Evolutionary conservation across 2,797 vertebrate species (phyloP).

Genomic region (Siniperca scherzeri): DNA sequence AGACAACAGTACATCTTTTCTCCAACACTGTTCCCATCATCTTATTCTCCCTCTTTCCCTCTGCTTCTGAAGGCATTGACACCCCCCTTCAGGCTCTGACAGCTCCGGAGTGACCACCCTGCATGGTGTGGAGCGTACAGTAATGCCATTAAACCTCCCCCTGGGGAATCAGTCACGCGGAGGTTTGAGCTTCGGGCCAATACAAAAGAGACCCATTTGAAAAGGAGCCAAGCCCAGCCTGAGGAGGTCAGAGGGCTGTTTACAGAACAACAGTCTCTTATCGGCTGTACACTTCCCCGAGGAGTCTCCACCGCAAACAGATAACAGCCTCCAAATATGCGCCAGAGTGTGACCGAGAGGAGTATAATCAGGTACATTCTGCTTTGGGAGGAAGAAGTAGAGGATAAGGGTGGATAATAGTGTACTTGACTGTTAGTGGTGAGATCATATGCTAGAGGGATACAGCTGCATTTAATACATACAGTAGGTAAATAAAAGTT

Average conservation of each 20-base stretch:
- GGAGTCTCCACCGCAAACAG: conserved; percentile 76
- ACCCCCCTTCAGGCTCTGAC: conserved; percentile 7
- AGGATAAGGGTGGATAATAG: conserved; percentile 63
- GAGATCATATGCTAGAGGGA: conserved; percentile 47
- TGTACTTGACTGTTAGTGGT: conserved; percentile 52
- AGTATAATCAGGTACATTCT: conserved; percentile 80
- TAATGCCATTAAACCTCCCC: conserved; percentile 76
- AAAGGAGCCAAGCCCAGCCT: conserved; percentile 66
- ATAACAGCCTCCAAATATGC: conserved; percentile 78
- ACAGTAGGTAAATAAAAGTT: conserved; percentile 13
- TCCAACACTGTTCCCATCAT: background rate
- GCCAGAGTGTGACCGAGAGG: conserved; percentile 76
- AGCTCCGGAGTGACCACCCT: conserved; percentile 71
- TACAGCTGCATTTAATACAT: conserved; percentile 35
- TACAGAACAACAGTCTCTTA: conserved; percentile 83
- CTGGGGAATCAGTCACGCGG: conserved; percentile 67
- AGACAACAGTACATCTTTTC: conserved; percentile 31
- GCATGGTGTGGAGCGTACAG: conserved; percentile 48
- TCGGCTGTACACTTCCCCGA: conserved; percentile 68
- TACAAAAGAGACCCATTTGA: conserved; percentile 70
- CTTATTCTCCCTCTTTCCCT: conserved; percentile 6
- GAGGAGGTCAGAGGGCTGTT: conserved; percentile 81
- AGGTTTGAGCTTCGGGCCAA: conserved; percentile 67
- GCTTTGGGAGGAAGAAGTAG: conserved; percentile 62
- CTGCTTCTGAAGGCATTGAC: conserved; percentile 20